Base-by-base conservation (phyloP, 2,888 invertebrate genomes). In the Oligia fasciuncula region DNA sequence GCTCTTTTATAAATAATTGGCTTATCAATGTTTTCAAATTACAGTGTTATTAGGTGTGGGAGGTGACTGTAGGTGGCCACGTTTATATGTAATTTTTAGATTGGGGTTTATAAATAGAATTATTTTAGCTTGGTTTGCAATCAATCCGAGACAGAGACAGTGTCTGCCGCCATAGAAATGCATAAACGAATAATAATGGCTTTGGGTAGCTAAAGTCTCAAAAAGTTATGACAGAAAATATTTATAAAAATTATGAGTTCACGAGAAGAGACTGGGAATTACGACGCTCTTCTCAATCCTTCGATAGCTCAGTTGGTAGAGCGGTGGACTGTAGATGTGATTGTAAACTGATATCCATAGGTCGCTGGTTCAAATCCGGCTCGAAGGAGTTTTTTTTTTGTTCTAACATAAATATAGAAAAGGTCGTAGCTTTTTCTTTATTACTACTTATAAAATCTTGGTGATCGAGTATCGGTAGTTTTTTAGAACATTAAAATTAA, bases 321-420 rank as follows among this genome's bases (percentile, higher is more conserved):
- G 95, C 95, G 95, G 96, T 95, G 95, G 95, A 95, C 95, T 95
- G 95, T 95, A 95, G 95, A 63, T 87, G 87, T 63, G 4, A 19
- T 17, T 4, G 67, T 11, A 23, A 0, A 0, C 13, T 89, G 94
- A 82, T 80, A 97, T 97, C 97, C 97, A 97, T 97, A 97, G 97
- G 97, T 97, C 97, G 97, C 97, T 97, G 97, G 97, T 97, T 97
- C 97, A 97, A 97, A 97, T 97, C 97, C 97, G 97, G 97, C 97
- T 97, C 97, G 97, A 97, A 97, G 97, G 97, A 97, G 75, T 67
- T 23, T 29, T 43, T 81, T 81, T 90, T 92, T 92, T 90, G 76
- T 76, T 60, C 0, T 23, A 11, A 9, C 23, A 46, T 11, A 29
- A 29, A 29, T 35, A 11, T 65, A 49, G 4, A 14, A 43, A 67